Evolutionary conservation across 2,113 vertebrate genomes (phyloP).

Genomic region (Rhipidura dahli): DNA sequence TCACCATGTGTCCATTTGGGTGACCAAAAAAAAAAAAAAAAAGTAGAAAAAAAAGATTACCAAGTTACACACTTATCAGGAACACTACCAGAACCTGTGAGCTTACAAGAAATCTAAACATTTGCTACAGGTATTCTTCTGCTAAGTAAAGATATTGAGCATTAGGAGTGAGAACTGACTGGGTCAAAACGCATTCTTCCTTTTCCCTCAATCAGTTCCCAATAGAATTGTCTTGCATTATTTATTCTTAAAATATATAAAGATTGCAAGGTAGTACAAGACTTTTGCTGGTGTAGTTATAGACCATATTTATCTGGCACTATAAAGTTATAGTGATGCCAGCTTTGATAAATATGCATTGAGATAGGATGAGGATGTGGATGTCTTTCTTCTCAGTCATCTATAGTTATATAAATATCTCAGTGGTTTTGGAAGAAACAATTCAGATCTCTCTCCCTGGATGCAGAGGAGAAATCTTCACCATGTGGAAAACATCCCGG

Average conservation of each 20-base stretch:
- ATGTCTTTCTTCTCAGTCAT: neutral
- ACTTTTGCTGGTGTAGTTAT: neutral
- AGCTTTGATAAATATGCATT: neutral
- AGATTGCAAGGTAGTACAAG: neutral
- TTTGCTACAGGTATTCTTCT: neutral
- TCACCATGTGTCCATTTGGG: neutral
- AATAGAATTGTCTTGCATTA: neutral
- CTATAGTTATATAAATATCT: neutral
- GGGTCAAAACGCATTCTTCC: neutral
- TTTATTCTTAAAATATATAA: neutral
- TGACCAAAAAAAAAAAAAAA: neutral
- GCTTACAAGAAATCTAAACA: neutral
- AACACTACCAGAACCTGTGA: neutral
- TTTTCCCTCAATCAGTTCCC: neutral
- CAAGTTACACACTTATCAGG: neutral
- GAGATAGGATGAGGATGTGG: neutral
- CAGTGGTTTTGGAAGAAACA: neutral
- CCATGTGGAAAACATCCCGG: neutral
- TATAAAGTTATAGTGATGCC: neutral
- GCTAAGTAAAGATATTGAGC: neutral
- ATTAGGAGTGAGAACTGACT: neutral
- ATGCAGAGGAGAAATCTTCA: neutral
- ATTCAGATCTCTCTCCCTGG: neutral
- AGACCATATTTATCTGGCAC: neutral
- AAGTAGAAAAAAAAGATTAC: neutral